Conservation (phyloP, 2,113 vertebrate genomes). For the Tachysurus fulvidraco region DNA sequence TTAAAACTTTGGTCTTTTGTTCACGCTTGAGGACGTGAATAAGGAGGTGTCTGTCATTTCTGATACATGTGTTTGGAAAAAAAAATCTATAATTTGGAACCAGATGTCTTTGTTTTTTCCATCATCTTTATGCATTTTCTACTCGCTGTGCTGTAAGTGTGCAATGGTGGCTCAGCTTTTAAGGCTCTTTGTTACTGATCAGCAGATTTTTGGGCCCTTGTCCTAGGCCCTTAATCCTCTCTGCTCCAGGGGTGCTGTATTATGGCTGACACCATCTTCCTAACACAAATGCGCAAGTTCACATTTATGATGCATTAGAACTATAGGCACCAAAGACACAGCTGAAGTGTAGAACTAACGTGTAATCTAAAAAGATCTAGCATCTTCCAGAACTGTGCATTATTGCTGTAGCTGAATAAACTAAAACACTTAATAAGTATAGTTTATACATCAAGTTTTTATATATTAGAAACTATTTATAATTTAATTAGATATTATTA, state of each 20-base stretch:
- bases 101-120: neutral
- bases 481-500: too few relatives aligned
- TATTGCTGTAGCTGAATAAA: too few relatives aligned
- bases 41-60: neutral
- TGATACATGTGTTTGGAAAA: neutral
- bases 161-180: too few relatives aligned
- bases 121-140: neutral
- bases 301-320: neutral
- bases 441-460: too few relatives aligned
- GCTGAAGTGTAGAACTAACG: neutral
- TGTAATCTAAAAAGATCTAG: neutral
- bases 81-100: neutral
- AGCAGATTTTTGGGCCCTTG: too few relatives aligned
- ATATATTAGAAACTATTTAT: too few relatives aligned
- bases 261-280: too few relatives aligned
- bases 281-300: neutral
- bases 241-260: too few relatives aligned
- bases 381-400: neutral
- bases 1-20: slow-evolving; percentile 3
- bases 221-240: too few relatives aligned
- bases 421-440: too few relatives aligned
- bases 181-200: too few relatives aligned
- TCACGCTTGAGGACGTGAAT: neutral
- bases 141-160: too few relatives aligned
- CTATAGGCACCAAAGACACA: neutral